Percentiles rank a stretch among this genome's conserved stretches.
phyloP scores from a whole-genome alignment of 2,888 invertebrate genomes.

The Tinea pellionella region DNA sequence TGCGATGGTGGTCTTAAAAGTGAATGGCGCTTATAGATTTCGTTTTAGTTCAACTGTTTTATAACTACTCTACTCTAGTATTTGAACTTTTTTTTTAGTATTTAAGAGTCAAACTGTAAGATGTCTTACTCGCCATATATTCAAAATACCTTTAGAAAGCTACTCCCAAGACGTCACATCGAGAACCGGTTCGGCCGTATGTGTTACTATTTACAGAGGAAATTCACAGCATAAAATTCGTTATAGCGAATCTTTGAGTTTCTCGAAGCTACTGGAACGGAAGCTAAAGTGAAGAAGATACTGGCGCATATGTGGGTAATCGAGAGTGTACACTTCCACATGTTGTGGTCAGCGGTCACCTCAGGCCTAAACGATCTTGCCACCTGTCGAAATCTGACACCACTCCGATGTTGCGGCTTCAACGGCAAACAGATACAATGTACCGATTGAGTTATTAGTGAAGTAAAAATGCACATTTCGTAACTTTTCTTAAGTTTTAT shows the following conservation, averaged over 20 bases:
- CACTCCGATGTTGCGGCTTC: conserved; percentile 25
- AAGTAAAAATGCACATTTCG: not conserved
- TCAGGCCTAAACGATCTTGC: conserved; percentile 23
- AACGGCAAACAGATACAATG: not conserved
- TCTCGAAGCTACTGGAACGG: conserved; percentile 36
- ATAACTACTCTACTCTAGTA: too few species aligned
- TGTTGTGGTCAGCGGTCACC: conserved; percentile 30
- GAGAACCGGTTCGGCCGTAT: conserved; percentile 1
- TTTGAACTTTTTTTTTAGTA: too few species aligned
- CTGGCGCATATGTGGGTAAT: conserved; percentile 38
- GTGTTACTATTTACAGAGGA: conserved; percentile 9
- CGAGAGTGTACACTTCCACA: conserved; percentile 31
- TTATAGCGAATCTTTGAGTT: conserved; percentile 5
- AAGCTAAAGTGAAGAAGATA: conserved; percentile 42
- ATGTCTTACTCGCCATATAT: conserved; percentile 8
- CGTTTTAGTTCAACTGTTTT: too few species aligned
- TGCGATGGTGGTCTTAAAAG: too few species aligned
- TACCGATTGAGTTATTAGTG: not conserved
- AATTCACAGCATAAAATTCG: not conserved
- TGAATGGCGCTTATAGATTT: too few species aligned
- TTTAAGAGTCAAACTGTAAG: not conserved
- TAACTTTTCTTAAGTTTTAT: not conserved
- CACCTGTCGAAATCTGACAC: conserved; percentile 32
- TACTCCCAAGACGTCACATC: conserved; percentile 12
- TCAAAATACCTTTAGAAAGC: conserved; percentile 14